phyloP scores from a whole-genome alignment of 2,113 vertebrate species.

The Cinclus mexicanus region DNA sequence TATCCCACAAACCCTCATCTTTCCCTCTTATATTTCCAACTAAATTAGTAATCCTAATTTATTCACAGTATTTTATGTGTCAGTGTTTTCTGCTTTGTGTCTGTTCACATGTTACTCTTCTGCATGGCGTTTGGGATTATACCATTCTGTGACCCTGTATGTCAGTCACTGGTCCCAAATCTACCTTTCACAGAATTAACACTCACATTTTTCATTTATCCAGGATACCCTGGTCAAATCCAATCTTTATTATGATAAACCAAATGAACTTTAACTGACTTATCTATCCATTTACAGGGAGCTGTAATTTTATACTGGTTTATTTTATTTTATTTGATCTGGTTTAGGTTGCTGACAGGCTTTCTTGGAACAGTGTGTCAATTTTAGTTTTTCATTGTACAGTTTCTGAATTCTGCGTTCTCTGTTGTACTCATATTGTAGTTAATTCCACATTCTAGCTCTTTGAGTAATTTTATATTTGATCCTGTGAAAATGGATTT shows the following conservation, averaged over 20 bases:
- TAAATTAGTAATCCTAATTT: not conserved
- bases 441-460: not conserved
- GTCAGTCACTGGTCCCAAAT: not conserved
- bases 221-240: not conserved
- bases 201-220: not conserved
- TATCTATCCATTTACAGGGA: not conserved
- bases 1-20: not conserved
- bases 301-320: not conserved
- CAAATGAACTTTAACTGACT: not conserved
- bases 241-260: not conserved
- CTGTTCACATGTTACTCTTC: not conserved
- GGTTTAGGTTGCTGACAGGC: not conserved
- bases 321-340: not conserved
- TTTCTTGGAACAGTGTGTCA: not conserved
- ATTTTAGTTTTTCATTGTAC: not conserved
- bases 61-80: not conserved
- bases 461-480: constrained; percentile 5
- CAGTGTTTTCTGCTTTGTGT: not conserved
- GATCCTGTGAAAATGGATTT: not conserved
- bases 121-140: not conserved
- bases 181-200: not conserved
- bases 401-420: not conserved
- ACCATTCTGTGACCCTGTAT: not conserved
- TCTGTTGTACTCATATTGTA: not conserved
- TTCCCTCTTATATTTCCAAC: not conserved